These are phyloP conservation scores for Rhyacophila evoluta DNA, from an alignment of 2,888 invertebrate genomes.

Conservation along the genomic window DNA sequence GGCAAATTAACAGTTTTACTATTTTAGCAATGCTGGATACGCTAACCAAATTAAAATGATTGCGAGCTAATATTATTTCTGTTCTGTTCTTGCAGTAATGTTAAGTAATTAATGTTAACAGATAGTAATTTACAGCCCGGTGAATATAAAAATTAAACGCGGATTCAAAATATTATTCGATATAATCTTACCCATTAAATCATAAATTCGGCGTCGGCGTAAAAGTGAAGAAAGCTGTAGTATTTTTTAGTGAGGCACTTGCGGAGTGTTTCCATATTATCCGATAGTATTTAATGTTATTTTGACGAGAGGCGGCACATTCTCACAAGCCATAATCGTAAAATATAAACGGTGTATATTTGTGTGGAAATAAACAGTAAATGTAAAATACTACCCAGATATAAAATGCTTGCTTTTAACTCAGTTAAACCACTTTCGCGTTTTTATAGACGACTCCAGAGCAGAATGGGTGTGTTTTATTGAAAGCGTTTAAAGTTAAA, in stretches of 20 bases:
- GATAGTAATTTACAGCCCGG: too few relatives aligned
- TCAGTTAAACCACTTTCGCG: constrained; percentile 9
- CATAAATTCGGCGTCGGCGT: too few relatives aligned
- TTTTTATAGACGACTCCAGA: constrained; percentile 14
- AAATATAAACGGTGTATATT: constrained; percentile 22
- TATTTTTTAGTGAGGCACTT: neutral
- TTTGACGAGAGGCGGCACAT: constrained; percentile 15
- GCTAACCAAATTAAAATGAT: too few relatives aligned
- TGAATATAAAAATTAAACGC: too few relatives aligned
- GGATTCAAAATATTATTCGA: too few relatives aligned
- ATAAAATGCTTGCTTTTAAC: constrained; percentile 1
- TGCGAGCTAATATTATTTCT: too few relatives aligned
- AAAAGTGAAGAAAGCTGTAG: neutral
- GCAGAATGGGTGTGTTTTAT: neutral
- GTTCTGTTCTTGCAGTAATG: too few relatives aligned
- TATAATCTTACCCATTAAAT: too few relatives aligned
- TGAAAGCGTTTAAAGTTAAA: constrained; percentile 11
- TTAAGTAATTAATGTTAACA: too few relatives aligned
- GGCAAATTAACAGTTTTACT: too few relatives aligned
- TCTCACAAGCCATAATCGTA: neutral
- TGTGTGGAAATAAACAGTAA: constrained; percentile 15
- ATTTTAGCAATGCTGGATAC: too few relatives aligned
- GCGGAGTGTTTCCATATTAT: neutral
- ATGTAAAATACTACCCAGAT: constrained; percentile 2
- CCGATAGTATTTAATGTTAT: neutral